These are phyloP conservation scores for Phoronis australis DNA, from an alignment of 2,888 invertebrate species.

Conservation along the genomic window DNA sequence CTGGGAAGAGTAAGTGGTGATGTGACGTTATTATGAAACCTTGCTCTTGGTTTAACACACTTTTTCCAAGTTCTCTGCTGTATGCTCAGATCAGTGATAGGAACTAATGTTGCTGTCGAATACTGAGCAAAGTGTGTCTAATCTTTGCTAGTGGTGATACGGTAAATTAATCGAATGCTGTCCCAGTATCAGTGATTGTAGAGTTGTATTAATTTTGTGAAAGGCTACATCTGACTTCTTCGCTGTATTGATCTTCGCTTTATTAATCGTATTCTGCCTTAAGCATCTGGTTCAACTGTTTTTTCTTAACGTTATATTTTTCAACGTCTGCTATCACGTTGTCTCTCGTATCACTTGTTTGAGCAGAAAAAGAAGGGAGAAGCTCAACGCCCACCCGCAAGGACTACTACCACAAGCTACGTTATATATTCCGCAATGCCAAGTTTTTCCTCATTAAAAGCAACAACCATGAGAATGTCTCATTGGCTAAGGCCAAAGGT, in stretches of 20 bases:
- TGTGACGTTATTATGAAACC: no score
- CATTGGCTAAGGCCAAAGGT: slow-evolving; percentile 80
- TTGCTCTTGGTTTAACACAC: no score
- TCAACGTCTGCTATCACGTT: not conserved
- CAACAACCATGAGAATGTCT: slow-evolving; percentile 94
- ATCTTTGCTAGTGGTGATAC: not conserved
- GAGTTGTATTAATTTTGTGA: not conserved
- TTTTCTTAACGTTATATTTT: not conserved
- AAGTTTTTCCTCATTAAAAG: slow-evolving; percentile 95
- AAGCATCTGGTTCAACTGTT: not conserved
- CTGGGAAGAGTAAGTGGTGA: slow-evolving; percentile 18
- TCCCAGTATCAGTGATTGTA: not conserved
- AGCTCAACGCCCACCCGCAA: no score
- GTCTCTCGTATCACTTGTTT: not conserved
- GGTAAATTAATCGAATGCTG: not conserved
- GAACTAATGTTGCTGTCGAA: no score
- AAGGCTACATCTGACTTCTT: no score
- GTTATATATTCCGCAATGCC: slow-evolving; percentile 90
- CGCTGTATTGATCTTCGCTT: not conserved
- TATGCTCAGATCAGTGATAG: no score
- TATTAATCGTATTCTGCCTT: no score
- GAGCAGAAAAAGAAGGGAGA: not conserved
- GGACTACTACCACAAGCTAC: slow-evolving; percentile 56
- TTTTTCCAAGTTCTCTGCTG: no score
- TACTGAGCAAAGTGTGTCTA: no score